These are phyloP conservation scores for Hedya salicella DNA, from an alignment of 2,888 invertebrate genomes.

Conservation along the genomic window DNA sequence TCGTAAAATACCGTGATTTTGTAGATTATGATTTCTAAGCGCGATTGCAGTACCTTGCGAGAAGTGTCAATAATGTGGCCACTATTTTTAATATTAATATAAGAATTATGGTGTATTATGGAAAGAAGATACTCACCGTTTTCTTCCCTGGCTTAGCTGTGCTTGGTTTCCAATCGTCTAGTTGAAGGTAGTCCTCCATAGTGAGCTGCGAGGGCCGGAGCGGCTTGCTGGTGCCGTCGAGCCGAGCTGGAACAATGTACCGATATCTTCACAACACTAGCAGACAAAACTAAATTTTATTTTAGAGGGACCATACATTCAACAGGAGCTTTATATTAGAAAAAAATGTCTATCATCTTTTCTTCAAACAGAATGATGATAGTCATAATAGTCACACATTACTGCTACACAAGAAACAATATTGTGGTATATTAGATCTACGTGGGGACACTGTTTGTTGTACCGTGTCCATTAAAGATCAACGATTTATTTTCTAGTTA, in stretches of 20 bases:
- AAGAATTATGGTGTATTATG: not conserved
- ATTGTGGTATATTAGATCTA: no score
- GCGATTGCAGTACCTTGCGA: conserved; percentile 6
- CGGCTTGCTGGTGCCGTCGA: conserved; percentile 95
- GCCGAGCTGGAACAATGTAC: conserved; percentile 89
- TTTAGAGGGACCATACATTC: not conserved
- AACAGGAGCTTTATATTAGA: not conserved
- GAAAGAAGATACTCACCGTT: conserved; percentile 90
- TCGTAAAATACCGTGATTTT: conserved; percentile 12
- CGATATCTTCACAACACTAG: conserved; percentile 46
- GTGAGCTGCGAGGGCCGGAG: conserved; percentile 89
- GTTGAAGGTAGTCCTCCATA: conserved; percentile 97
- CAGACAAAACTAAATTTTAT: not conserved
- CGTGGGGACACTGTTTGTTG: no score
- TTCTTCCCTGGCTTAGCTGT: conserved; percentile 91
- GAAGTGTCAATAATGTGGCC: conserved; percentile 2
- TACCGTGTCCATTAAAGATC: conserved; percentile 1
- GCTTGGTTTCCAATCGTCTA: conserved; percentile 90
- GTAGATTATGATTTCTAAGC: conserved; percentile 4
- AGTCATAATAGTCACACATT: not conserved
- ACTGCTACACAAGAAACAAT: no score
- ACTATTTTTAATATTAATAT: not conserved
- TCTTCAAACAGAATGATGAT: no score
- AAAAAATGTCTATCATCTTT: no score
- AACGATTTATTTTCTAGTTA: not conserved